Base-by-base conservation (phyloP, 2,113 vertebrate species). In the Gopherus evgoodei region DNA sequence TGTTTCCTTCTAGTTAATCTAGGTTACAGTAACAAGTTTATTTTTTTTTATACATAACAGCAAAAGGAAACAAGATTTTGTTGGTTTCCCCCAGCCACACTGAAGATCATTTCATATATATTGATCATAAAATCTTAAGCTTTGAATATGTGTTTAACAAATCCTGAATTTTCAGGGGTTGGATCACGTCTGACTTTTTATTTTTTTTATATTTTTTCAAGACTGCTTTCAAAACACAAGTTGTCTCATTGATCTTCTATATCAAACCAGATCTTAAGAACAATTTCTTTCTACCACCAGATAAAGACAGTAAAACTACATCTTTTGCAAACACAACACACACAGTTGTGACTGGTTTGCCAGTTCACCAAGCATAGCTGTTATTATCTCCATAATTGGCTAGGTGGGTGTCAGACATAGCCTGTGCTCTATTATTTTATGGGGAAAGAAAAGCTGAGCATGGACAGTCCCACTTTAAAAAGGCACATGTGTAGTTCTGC, bases 391-490 rank as follows among this genome's bases (percentile, higher is more conserved):
- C 56, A 25, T 57, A 57, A 57, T 27, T 57, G 56, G 56, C 11
- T 57, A 11, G 24, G 10, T 24, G 65, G 52, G 11, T 12, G 56
- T 80, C 65, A 80, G 65, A 65, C 14, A 59, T 88, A 8, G 2
- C 1, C 65, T 86, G 10, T 9, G 5, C 11, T 88, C 86, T 86
- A 5, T 16, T 50, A 31, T 4, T 4, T 38, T 50, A 47, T 7
- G 13, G 25, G 25, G 29, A n/a, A 69, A 69, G 13, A 3, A 84
- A 57, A 57, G 24, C 22, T 35, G 11, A 9, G 44, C 54, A 3
- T 11, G 86, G 35, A 14, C 2, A 4, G 47, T 80, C 88, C n/a
- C 0, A 0, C 1, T 56, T 1, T 0, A 25, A 49, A 79, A 9
- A 0, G 1, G 1, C 5, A 62, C 25, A 2, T 27, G 12, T 38